A percentile compares a stretch with the other conserved stretches of the same genome.
These are phyloP conservation scores for Oxycera nigricornis DNA, from an alignment of 2,888 invertebrate genomes.

Conservation along the genomic window DNA sequence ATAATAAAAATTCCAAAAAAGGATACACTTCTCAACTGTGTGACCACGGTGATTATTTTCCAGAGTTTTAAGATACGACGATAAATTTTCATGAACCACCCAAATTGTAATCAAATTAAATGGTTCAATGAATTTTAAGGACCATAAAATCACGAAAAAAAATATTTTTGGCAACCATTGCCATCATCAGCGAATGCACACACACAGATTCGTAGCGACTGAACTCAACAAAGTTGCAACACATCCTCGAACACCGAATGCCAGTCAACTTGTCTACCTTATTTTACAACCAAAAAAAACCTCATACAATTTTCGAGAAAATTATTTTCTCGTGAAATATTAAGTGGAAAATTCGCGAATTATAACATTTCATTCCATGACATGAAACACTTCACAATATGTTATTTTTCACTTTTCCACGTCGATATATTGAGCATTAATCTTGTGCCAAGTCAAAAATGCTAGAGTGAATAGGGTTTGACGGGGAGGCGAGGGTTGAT, in stretches of 20 bases:
- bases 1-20: not conserved
- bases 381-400: not conserved
- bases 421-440: constrained; percentile 2
- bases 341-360: not conserved
- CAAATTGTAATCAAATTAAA: not conserved
- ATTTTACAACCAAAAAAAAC: not conserved
- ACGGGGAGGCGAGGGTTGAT: not conserved
- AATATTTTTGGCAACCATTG: no score
- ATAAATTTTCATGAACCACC: not conserved
- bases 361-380: not conserved
- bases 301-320: not conserved
- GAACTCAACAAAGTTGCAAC: not conserved
- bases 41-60: no score
- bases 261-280: not conserved
- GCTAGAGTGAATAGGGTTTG: not conserved
- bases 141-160: not conserved
- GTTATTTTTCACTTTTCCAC: constrained; percentile 2
- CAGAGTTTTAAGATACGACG: not conserved
- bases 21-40: not conserved
- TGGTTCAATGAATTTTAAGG: not conserved
- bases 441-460: not conserved
- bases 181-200: no score
- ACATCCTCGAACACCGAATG: not conserved
- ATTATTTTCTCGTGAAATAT: constrained; percentile 1
- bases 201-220: not conserved